A percentile compares a stretch with the other conserved stretches of the same genome.
Conservation (phyloP, 2,113 vertebrate species). For the Misgurnus mizolepis region DNA sequence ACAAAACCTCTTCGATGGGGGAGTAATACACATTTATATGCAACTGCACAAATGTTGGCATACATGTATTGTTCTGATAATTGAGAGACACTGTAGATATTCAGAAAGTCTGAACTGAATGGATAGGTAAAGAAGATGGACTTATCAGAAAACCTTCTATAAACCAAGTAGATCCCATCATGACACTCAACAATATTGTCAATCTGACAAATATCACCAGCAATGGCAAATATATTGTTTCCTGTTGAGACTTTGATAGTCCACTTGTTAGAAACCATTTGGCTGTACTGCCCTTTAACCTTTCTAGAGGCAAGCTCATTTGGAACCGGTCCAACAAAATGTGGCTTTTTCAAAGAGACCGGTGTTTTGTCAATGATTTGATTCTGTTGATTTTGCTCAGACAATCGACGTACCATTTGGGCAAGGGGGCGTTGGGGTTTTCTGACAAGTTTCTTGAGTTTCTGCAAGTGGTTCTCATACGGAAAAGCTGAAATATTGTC, state of each 20-base stretch:
- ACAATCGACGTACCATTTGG: slow-evolving; percentile 34
- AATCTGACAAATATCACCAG: not conserved
- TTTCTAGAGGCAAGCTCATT: slow-evolving; percentile 34
- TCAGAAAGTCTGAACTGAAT: slow-evolving; percentile 34
- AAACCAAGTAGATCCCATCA: slow-evolving; percentile 16
- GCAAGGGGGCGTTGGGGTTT: slow-evolving; percentile 27
- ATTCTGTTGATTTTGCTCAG: slow-evolving; percentile 21
- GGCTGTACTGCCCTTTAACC: slow-evolving; percentile 38
- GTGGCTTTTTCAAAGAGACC: slow-evolving; percentile 18
- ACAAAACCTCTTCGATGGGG: slow-evolving; percentile 25
- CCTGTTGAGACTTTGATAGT: slow-evolving; percentile 27
- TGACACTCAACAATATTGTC: not conserved
- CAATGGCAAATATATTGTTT: slow-evolving; percentile 36
- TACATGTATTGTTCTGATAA: slow-evolving; percentile 16
- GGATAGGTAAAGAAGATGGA: slow-evolving; percentile 33
- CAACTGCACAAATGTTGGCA: slow-evolving; percentile 25
- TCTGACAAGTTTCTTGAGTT: slow-evolving; percentile 41
- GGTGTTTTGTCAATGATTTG: not conserved
- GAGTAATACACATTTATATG: slow-evolving; percentile 18
- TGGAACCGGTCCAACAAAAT: slow-evolving; percentile 40
- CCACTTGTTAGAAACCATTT: slow-evolving; percentile 35
- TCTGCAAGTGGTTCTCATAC: slow-evolving; percentile 35
- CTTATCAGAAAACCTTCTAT: slow-evolving; percentile 30
- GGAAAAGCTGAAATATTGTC: slow-evolving; percentile 18
- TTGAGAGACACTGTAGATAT: not conserved